Evolutionary conservation across 2,797 vertebrate genomes (phyloP).

Genomic region (Microchirus variegatus): DNA sequence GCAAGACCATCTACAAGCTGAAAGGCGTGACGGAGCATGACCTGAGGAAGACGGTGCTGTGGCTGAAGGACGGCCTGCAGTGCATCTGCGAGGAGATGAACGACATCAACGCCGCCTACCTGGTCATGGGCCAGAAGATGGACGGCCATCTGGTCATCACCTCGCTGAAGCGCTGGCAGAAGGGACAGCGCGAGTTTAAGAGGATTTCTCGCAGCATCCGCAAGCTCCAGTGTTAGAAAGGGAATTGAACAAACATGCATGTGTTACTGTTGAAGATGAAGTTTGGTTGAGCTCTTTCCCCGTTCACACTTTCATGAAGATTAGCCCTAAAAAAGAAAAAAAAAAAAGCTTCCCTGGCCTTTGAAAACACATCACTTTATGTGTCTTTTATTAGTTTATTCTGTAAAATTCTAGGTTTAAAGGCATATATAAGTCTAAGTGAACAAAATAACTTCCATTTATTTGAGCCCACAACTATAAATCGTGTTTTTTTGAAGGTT

Average conservation of each 20-base stretch:
- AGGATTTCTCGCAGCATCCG: constrained; percentile 97
- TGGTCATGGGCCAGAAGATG: constrained; percentile 97
- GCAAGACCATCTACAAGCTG: constrained; percentile 97
- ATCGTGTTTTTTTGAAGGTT: background rate
- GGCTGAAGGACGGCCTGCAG: constrained; percentile 94
- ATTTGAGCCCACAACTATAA: too few relatives aligned
- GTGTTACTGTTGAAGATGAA: constrained; percentile 19
- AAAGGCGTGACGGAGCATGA: constrained; percentile 93
- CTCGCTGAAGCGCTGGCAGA: constrained; percentile 97
- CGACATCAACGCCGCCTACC: constrained; percentile 94
- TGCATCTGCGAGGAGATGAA: constrained; percentile 98
- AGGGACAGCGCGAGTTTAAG: constrained; percentile 94
- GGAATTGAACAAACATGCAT: background rate
- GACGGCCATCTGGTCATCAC: constrained; percentile 96
- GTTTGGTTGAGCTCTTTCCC: constrained; percentile 31
- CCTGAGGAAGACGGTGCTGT: constrained; percentile 90
- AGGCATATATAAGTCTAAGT: background rate
- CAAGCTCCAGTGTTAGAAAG: constrained; percentile 92
- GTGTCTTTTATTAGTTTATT: constrained; percentile 3
- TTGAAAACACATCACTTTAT: constrained; percentile 1
- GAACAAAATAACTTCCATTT: too few relatives aligned
- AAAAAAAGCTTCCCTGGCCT: constrained; percentile 1
- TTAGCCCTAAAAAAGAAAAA: background rate
- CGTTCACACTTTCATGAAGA: background rate
- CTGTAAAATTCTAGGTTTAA: constrained; percentile 1